phyloP scores from a whole-genome alignment of 37 sponge, comb jelly and placozoan species.

The Oopsacas minuta region DNA sequence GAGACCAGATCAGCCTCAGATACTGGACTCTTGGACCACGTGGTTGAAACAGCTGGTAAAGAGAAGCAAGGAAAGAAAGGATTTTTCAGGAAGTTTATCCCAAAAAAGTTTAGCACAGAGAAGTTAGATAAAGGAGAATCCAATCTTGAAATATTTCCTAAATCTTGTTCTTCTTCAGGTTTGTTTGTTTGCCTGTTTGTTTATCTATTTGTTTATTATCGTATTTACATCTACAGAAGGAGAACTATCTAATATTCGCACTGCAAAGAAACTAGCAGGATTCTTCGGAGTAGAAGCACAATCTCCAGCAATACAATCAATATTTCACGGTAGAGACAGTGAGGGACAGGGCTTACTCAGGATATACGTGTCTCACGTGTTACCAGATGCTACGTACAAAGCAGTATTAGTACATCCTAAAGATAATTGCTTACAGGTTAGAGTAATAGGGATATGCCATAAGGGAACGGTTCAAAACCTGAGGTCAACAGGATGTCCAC shows the following conservation, averaged over 20 bases:
- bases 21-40: background rate
- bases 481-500: too few relatives aligned
- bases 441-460: too few relatives aligned
- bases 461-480: too few relatives aligned
- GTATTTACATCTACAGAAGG: background rate
- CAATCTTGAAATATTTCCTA: background rate
- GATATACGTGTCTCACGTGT: background rate
- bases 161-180: background rate
- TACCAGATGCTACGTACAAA: background rate
- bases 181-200: background rate
- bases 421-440: background rate
- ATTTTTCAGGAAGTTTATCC: background rate
- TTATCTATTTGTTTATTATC: background rate
- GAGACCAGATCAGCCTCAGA: background rate
- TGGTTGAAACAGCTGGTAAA: background rate
- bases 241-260: background rate
- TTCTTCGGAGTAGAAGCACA: background rate
- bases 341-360: constrained; percentile 1
- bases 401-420: background rate
- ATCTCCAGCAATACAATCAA: background rate
- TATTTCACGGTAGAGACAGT: background rate
- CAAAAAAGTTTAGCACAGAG: background rate
- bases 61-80: background rate
- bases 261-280: background rate
- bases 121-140: background rate